Evolutionary conservation across 2,113 vertebrate genomes (phyloP), one percentile per base, ranked within the genome.

Genomic region (Ivindomyrus marchei): DNA sequence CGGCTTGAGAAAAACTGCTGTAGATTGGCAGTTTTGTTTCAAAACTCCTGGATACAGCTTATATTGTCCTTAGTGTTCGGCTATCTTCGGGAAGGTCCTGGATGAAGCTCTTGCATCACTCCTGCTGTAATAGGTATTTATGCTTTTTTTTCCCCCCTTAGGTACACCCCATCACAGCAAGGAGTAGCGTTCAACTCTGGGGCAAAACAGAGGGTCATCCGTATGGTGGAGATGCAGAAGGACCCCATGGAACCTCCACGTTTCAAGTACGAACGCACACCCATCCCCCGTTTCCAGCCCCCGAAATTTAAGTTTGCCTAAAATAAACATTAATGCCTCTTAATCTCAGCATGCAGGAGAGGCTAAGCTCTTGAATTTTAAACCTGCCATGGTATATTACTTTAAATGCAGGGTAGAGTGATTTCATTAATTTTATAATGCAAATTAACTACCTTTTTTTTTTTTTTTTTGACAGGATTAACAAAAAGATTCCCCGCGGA

Each of bases 221-320:
- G 98, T 1, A 99, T 99, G 98, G 98, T 99, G 92, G 98, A 99
- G 94, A 99, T 99, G 98, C 98, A 99, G 93, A 99, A 98, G 92
- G 98, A 99, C 90, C 98, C 98, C 6, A 99, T 99, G 98, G 98
- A 99, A 80, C 98, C 98, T 15, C 98, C 98, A 89, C 96, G 98
- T 50, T 99, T 99, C 92, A 99, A 99, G 98, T 99, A 96, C 87
- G 94, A 92, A 50, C 3, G 3, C n/a, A 24, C 7, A 85, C 27
- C 8, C 62, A 1, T 19, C 62, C 62, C 62, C 62, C 62, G 0
- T 49, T n/a, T 46, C 17, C 46, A 27, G 45, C 21, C 45, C 42
- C 15, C 31, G 4, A 77, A 42, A 80, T 42, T 80, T 80, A 80
- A 8, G 13, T 42, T 42, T 36, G 31, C 74, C 62, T 9, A 70